Conservation (phyloP, 2,797 vertebrate genomes). For the Hippocampus kuda region DNA sequence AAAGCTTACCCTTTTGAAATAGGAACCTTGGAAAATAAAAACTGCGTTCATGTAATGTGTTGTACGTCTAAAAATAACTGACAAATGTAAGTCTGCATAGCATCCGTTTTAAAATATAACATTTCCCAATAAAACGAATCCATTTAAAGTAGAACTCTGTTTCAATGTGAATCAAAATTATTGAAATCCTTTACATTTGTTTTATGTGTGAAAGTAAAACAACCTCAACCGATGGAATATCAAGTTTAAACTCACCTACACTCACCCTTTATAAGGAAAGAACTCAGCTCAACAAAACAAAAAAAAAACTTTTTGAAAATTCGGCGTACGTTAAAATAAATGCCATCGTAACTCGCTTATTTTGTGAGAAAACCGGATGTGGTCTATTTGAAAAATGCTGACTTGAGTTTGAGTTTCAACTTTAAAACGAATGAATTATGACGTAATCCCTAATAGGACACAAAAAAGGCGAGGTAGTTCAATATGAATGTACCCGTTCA, state of each 20-base stretch:
- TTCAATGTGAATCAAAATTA: too few relatives aligned
- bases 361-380: not conserved
- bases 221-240: too few relatives aligned
- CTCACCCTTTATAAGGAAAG: too few relatives aligned
- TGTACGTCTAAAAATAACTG: not conserved
- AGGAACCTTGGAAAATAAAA: too few relatives aligned
- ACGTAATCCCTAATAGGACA: not conserved
- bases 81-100: not conserved
- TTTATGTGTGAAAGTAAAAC: too few relatives aligned
- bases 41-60: not conserved
- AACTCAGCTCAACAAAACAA: too few relatives aligned
- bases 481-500: not conserved
- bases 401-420: not conserved
- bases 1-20: too few relatives aligned
- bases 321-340: not conserved
- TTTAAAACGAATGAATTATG: not conserved
- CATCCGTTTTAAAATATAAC: not conserved
- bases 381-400: not conserved
- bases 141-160: too few relatives aligned
- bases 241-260: too few relatives aligned
- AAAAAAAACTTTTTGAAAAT: not conserved
- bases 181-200: too few relatives aligned
- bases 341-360: not conserved
- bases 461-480: not conserved
- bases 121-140: too few relatives aligned